A percentile compares a stretch with the other conserved stretches of the same genome.
phyloP scores from a whole-genome alignment of 2,113 vertebrate species.

The Laterallus jamaicensis region DNA sequence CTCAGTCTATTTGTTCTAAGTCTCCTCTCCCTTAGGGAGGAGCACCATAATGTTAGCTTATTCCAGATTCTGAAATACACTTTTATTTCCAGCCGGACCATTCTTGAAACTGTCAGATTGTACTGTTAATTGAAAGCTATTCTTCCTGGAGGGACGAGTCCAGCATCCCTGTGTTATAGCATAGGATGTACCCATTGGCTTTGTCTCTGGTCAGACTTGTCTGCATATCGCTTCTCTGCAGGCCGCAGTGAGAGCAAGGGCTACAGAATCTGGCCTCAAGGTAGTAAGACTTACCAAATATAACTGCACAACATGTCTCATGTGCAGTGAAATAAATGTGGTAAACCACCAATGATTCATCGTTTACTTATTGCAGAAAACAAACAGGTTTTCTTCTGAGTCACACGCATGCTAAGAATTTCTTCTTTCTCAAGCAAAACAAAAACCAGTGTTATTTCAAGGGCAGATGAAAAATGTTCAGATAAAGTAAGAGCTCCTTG shows the following conservation, averaged over 20 bases:
- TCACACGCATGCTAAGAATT: not conserved
- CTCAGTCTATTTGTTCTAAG: conserved; percentile 19
- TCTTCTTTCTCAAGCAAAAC: conserved; percentile 15
- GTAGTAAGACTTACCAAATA: not conserved
- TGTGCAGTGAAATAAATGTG: conserved; percentile 43
- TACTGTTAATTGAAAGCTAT: not conserved
- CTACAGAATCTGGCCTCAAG: not conserved
- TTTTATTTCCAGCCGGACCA: not conserved
- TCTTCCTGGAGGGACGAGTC: not conserved
- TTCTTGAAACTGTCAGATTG: not conserved
- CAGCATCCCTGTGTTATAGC: not conserved
- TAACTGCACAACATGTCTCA: conserved; percentile 1
- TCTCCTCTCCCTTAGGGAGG: not conserved
- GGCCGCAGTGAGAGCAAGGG: not conserved
- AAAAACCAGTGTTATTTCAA: conserved; percentile 17
- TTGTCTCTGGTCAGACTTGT: not conserved
- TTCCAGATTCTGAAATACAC: conserved; percentile 38
- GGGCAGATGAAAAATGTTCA: not conserved
- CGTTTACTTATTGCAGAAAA: conserved; percentile 25
- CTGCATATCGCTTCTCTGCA: not conserved
- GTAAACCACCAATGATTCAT: conserved; percentile 50
- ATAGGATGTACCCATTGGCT: not conserved
- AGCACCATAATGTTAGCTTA: not conserved
- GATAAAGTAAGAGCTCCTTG: not conserved
- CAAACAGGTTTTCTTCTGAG: conserved; percentile 56